Base-by-base conservation (phyloP, 2,113 vertebrate species). In the Malurus melanocephalus region DNA sequence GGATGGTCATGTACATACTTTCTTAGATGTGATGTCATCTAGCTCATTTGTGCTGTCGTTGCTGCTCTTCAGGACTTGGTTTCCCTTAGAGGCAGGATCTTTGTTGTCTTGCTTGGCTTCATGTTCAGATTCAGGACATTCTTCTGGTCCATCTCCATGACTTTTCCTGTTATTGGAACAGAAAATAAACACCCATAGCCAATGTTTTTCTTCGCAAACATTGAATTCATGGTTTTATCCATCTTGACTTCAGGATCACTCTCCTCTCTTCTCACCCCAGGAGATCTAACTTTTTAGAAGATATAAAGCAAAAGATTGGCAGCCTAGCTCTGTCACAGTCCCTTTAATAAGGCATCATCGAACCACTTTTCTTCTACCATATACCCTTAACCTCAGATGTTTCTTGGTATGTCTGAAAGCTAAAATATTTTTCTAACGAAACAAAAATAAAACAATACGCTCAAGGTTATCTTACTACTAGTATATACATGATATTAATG, bases 11-110 rank as follows among this genome's bases (percentile, higher is more conserved):
- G 43, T 53, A 94, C 92, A 53, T 94, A 99, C 98, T 96, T 98
- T 99, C 90, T 98, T 98, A 75, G 97, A 85, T 2, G 90, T 94
- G 86, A 98, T 45, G 71, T 98, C 97, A 45, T 91, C 95, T 43
- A 80, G 93, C 68, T 94, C 79, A 0, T 85, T 81, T n/a, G 61
- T 57, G 64, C 94, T 86, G 46, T 73, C 11, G 26, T 85, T 82
- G 42, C 59, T 92, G 27, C 77, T 61, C 1, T 8, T 53, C 52
- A 72, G 72, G 53, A 46, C 22, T 17, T 27, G 65, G 42, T 43
- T 88, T 61, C 43, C 73, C n/a, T 67, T 8, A 9, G 38, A 68
- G 28, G 35, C 26, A 55, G 56, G 60, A 52, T 57, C 69, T 55
- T 80, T 42, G 1, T 24, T 59, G 55, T 67, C 60, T 46, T 40